phyloP scores from a whole-genome alignment of 2,113 vertebrate species.

The Xenopus tropicalis region DNA sequence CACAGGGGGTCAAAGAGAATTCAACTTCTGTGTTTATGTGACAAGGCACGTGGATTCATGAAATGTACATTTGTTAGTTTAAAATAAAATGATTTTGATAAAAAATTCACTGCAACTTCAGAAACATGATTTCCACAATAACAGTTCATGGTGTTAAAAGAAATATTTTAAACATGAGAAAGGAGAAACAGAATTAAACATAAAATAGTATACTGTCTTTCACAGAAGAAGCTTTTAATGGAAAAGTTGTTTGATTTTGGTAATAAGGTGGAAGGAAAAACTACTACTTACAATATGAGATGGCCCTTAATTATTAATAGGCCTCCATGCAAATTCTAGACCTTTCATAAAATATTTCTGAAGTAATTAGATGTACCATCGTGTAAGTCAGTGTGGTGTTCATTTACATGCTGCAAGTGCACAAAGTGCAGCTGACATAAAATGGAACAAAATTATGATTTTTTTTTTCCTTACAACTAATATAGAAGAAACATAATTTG shows the following conservation, averaged over 20 bases:
- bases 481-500: too few relatives aligned
- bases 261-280: conserved; percentile 30
- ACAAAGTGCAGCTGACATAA: conserved; percentile 25
- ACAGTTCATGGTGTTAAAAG: too few relatives aligned
- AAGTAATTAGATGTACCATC: conserved; percentile 3
- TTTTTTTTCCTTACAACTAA: conserved; percentile 9
- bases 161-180: too few relatives aligned
- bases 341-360: conserved; percentile 35
- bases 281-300: conserved; percentile 1
- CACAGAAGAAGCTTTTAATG: background rate
- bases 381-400: conserved; percentile 1
- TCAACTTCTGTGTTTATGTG: too few relatives aligned
- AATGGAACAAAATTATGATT: conserved; percentile 21
- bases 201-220: background rate
- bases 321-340: conserved; percentile 20
- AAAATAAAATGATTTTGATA: too few relatives aligned
- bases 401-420: conserved; percentile 11
- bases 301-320: conserved; percentile 26
- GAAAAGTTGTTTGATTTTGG: conserved; percentile 34
- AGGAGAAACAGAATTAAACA: too few relatives aligned
- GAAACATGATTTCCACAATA: too few relatives aligned
- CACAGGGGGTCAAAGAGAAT: too few relatives aligned
- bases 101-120: too few relatives aligned
- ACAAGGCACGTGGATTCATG: too few relatives aligned
- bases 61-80: too few relatives aligned